Percentiles rank a stretch among this genome's conserved stretches.
Evolutionary conservation across 92 coral and sea anemone genomes (phyloP).

Genomic region (Palythoa grandiflora): DNA sequence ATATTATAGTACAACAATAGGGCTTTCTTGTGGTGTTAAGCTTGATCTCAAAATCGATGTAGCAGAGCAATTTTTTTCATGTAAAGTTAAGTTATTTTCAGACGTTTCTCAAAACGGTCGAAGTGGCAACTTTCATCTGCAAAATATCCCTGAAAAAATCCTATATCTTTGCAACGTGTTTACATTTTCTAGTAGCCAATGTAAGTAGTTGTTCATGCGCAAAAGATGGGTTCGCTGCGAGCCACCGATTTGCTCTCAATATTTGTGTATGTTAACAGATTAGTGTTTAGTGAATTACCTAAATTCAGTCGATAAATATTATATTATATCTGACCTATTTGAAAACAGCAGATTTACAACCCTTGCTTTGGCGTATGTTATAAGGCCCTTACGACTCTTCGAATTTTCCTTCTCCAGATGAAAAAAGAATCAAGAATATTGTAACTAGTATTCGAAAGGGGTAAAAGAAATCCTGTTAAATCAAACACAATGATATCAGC

Average conservation of each 20-base stretch:
- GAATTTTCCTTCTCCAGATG: slow-evolving; percentile 11
- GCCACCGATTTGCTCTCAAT: not conserved
- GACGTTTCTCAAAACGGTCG: too few species aligned
- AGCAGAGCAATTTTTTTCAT: too few species aligned
- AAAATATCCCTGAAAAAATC: too few species aligned
- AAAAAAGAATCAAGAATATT: slow-evolving; percentile 2
- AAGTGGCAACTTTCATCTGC: too few species aligned
- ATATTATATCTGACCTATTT: slow-evolving; percentile 2
- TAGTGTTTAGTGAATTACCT: not conserved
- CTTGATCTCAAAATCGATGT: too few species aligned
- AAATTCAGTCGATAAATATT: not conserved
- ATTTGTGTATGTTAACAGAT: not conserved
- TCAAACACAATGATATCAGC: not conserved
- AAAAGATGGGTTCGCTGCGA: too few species aligned
- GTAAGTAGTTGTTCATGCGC: too few species aligned
- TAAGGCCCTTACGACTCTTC: not conserved
- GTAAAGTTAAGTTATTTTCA: too few species aligned
- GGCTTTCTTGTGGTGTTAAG: too few species aligned
- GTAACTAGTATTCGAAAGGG: not conserved
- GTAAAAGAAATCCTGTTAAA: not conserved
- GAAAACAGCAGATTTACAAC: slow-evolving; percentile 6
- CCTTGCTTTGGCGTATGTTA: not conserved
- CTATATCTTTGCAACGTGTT: too few species aligned
- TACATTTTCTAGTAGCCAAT: too few species aligned
- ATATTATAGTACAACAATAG: too few species aligned